Evolutionary conservation across 2,113 vertebrate species (phyloP), one percentile per base, ranked within the genome.

Genomic region (Siphamia tubifer): DNA sequence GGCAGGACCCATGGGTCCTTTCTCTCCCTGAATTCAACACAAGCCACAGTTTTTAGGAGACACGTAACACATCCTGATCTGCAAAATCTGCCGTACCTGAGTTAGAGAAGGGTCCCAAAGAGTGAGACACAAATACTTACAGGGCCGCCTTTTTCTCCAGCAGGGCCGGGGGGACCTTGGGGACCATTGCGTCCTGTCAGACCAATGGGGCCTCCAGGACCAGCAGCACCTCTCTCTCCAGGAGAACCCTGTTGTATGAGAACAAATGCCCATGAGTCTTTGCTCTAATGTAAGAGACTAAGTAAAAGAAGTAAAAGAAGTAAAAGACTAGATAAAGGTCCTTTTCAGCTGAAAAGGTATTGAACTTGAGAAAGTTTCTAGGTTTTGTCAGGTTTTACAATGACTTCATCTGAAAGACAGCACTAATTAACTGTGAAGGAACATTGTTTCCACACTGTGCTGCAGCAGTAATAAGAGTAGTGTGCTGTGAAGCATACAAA

Each of bases 61-160:
- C 39, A 12, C 20, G 31, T 11, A 38, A 20, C 20, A 9, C 9
- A 11, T 12, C 4, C 5, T 4, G 7, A 21, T 34, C 0, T 23
- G 27, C 8, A 24, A 21, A 47, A 7, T 4, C 10, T 2, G 11
- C 19, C 27, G 55, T 1, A 10, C 16, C 15, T 44, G 19, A 35
- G 5, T 36, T 3, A 20, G n/a, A n/a, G n/a, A n/a, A n/a, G 4
- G 1, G 4, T 27, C 34, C 45, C 5, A 49, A 4, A 2, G 27
- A 28, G 40, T 5, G 8, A 27, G 13, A 25, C 2, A 43, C 2
- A 58, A 36, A 20, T 57, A 94, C 96, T 97, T 75, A 99, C 98
- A 0, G 97, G 98, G 36, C 83, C 95, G 1, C 98, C 98, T 70
- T 99, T 99, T 81, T 99, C 97, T 86, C 98, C 98, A 28, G 97